phyloP scores from a whole-genome alignment of 1,140 invertebrate species.

The Maniola jurtina region DNA sequence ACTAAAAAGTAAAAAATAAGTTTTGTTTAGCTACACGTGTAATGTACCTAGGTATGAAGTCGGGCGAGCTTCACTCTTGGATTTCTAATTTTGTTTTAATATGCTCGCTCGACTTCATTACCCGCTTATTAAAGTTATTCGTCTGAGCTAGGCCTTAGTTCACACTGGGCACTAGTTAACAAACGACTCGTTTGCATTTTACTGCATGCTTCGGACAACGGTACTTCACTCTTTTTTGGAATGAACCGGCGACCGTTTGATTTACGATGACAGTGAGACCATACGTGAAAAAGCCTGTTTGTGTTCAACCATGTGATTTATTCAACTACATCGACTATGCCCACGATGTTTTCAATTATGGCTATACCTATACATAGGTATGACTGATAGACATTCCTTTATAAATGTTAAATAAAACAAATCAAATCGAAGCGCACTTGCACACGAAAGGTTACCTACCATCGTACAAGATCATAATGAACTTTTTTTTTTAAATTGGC shows the following conservation, averaged over 20 bases:
- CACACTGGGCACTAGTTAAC: slow-evolving; percentile 22
- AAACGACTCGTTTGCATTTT: slow-evolving; percentile 30
- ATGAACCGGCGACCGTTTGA: slow-evolving; percentile 26
- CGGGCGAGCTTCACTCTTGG: no score
- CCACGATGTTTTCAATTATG: background rate
- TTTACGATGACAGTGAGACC: slow-evolving; percentile 21
- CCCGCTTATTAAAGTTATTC: background rate
- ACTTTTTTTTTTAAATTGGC: no score
- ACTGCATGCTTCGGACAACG: slow-evolving; percentile 25
- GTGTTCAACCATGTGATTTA: slow-evolving; percentile 15
- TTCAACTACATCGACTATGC: slow-evolving; percentile 8
- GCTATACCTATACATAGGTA: background rate
- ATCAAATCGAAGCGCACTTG: no score
- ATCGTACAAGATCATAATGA: no score
- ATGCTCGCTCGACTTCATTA: no score
- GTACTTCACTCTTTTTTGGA: slow-evolving; percentile 29
- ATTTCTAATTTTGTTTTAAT: no score
- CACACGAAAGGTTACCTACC: no score
- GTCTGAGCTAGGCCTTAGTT: slow-evolving; percentile 11
- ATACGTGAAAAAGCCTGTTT: slow-evolving; percentile 25
- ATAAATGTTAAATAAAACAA: no score
- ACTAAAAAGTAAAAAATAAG: no score
- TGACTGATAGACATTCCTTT: background rate
- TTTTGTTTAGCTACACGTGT: no score
- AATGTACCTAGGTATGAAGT: no score